Evolutionary conservation across 2,888 invertebrate genomes (phyloP).

Genomic region (Hylaea fasciaria): DNA sequence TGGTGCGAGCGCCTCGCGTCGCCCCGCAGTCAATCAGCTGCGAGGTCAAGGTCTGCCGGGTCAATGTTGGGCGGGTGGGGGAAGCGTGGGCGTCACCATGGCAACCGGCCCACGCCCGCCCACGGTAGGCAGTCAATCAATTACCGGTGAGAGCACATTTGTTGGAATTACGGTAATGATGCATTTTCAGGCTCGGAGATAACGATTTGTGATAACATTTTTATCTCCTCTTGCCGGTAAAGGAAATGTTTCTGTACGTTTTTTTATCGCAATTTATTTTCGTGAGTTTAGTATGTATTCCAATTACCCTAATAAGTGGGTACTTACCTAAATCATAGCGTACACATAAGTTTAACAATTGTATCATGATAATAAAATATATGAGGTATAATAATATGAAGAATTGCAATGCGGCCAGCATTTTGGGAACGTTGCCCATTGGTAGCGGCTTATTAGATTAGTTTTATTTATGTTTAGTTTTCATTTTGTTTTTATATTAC

Average conservation of each 20-base stretch:
- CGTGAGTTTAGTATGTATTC: too few relatives aligned
- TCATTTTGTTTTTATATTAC: too few relatives aligned
- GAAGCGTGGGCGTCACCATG: slow-evolving; percentile 76
- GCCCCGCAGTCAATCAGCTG: slow-evolving; percentile 80
- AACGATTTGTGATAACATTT: slow-evolving; percentile 9
- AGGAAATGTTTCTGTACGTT: not conserved
- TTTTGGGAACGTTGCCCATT: too few relatives aligned
- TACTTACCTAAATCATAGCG: too few relatives aligned
- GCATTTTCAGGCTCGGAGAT: slow-evolving; percentile 31
- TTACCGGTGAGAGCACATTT: slow-evolving; percentile 67
- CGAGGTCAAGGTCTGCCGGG: slow-evolving; percentile 79
- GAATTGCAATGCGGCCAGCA: too few relatives aligned
- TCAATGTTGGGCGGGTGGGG: slow-evolving; percentile 62
- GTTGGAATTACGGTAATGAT: slow-evolving; percentile 41
- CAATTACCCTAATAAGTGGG: too few relatives aligned
- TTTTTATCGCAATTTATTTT: too few relatives aligned
- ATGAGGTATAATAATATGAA: too few relatives aligned
- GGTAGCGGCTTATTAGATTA: too few relatives aligned
- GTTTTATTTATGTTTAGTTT: too few relatives aligned
- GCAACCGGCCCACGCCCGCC: slow-evolving; percentile 76
- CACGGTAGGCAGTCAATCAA: slow-evolving; percentile 77
- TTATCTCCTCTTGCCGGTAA: not conserved
- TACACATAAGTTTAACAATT: too few relatives aligned
- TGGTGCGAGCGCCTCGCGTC: slow-evolving; percentile 54
- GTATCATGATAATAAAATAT: too few relatives aligned